Evolutionary conservation across 2,888 invertebrate genomes (phyloP).

Genomic region (Lithophane socia): DNA sequence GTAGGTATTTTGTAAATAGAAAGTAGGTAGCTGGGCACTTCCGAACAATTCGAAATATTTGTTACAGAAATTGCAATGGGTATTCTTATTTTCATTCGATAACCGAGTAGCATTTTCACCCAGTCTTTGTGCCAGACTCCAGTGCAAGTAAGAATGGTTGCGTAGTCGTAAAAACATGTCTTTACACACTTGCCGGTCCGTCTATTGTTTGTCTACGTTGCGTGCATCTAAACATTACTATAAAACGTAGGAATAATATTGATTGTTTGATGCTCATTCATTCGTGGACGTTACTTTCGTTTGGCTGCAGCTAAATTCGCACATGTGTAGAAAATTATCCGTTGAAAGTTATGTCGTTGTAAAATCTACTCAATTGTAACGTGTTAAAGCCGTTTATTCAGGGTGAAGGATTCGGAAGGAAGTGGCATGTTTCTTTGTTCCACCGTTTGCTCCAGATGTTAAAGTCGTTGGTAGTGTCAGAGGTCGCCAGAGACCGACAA

Average conservation of each 20-base stretch:
- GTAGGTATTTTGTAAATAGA: neutral
- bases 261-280: constrained; percentile 48
- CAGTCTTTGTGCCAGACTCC: neutral
- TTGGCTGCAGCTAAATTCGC: constrained; percentile 36
- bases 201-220: constrained; percentile 47
- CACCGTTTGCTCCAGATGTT: constrained; percentile 46
- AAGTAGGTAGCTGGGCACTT: neutral
- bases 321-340: constrained; percentile 31
- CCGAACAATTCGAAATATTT: neutral
- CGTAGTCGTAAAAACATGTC: constrained; percentile 35
- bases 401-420: constrained; percentile 22
- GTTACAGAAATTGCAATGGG: neutral
- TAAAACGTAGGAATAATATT: constrained; percentile 48
- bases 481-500: constrained; percentile 16
- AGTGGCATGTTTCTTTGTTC: constrained; percentile 38
- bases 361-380: constrained; percentile 24
- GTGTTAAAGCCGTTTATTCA: constrained; percentile 22
- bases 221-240: constrained; percentile 53
- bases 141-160: constrained; percentile 16
- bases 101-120: neutral
- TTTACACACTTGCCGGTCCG: constrained; percentile 22
- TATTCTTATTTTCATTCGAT: neutral
- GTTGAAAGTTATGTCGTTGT: constrained; percentile 11
- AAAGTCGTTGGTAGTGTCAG: constrained; percentile 36
- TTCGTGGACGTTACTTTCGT: constrained; percentile 40